Evolutionary conservation across 2,113 vertebrate genomes (phyloP), one percentile per base, ranked within the genome.

Genomic region (Circaetus gallicus): DNA sequence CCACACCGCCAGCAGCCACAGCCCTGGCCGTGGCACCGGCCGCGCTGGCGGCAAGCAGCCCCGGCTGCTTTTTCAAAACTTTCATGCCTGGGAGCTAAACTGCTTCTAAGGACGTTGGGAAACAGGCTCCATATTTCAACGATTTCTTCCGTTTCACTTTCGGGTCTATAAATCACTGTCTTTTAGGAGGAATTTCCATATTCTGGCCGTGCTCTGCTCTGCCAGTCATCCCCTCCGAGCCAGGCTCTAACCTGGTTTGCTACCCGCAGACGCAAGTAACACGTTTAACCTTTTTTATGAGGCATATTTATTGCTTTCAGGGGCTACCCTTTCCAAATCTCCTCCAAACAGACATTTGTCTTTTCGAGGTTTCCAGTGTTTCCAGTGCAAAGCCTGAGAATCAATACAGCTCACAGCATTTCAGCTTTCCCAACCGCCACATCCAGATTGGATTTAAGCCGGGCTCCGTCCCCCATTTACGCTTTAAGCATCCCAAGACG

Each of bases 181-280:
- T 78, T 50, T 81, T 70, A 90, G 89, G 76, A 81, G 92, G 59
- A n/a, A 92, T 97, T 97, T 95, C 95, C 94, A 78, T 92, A 90
- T 77, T 62, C 63, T 19, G 59, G 66, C 45, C 6, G 0, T 45
- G 81, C 52, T 81, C 50, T 38, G 82, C 82, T 72, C 70, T 65
- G 69, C 50, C 91, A 94, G 34, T 34, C 67, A n/a, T 13, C n/a
- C 26, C 36, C 70, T 69, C 71, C 0, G 1, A 36, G 67, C 24
- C 8, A 0, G 67, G 45, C 76, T 90, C 82, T 95, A 94, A 96
- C 82, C 96, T 89, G 50, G 55, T 92, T 97, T 95, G 72, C 90
- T 74, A 28, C 90, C 84, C 2, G 0, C 82, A 83, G 79, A 47
- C 1, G 1, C 20, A 15, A 83, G 50, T 78, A 96, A 94, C 59